These are phyloP conservation scores for Thamnaconus septentrionalis DNA, from an alignment of 2,113 vertebrate species.

Conservation along the genomic window DNA sequence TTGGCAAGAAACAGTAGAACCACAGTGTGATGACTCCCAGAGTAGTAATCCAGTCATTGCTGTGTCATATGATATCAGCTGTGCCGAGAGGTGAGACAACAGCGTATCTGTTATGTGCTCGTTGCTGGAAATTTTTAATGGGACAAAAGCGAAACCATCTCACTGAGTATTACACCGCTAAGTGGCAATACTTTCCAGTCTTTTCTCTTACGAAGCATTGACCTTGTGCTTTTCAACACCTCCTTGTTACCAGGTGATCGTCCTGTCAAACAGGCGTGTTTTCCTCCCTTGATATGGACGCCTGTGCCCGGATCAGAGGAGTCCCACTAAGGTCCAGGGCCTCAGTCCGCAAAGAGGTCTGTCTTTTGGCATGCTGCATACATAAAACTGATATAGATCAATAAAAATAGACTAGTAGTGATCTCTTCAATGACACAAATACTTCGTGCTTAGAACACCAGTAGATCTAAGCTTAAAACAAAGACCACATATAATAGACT, in stretches of 20 bases:
- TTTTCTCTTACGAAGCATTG: not conserved
- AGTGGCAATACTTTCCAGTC: not conserved
- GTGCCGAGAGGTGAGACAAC: conserved; percentile 2
- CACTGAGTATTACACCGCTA: not conserved
- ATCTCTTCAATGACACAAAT: too few relatives aligned
- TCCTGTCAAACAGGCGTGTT: conserved; percentile 25
- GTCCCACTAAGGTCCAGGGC: conserved; percentile 78
- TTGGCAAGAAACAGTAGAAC: not conserved
- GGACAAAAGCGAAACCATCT: not conserved
- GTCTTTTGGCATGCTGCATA: not conserved
- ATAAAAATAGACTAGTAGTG: too few relatives aligned
- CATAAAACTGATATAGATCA: too few relatives aligned
- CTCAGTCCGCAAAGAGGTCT: conserved; percentile 81
- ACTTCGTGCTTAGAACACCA: too few relatives aligned
- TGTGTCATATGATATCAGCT: conserved; percentile 23
- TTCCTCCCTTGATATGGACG: conserved; percentile 78
- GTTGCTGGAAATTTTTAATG: not conserved
- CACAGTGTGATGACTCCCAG: too few relatives aligned
- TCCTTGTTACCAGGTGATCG: conserved; percentile 47
- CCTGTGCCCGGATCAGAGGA: conserved; percentile 76
- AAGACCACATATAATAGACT: too few relatives aligned
- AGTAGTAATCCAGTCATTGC: not conserved
- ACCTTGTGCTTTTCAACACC: not conserved
- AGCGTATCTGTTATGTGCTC: conserved; percentile 1
- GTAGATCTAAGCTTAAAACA: too few relatives aligned